Base-by-base conservation (phyloP, 2,888 invertebrate species). In the Tanypteryx hageni region DNA sequence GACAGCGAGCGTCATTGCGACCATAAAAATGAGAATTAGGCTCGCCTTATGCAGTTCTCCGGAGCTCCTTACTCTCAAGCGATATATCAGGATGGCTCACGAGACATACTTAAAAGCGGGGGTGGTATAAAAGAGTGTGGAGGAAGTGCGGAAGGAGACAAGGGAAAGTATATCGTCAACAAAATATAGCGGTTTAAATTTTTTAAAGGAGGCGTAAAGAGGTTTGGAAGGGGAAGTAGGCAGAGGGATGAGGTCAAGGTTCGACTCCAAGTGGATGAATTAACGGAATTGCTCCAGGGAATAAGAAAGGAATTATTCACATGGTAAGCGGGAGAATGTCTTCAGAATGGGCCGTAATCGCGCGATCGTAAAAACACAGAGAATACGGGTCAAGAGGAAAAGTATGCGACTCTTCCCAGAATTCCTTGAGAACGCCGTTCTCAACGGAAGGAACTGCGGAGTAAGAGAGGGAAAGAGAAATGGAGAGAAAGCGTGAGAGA, bases 271-370 rank as follows among this genome's bases (percentile, higher is more conserved):
- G 89, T 44, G 89, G 64, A 89, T 64, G 68, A 64, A 89, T 89
- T 89, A 89, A 89, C 64, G 64, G 89, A 89, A 89, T 89, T 58
- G 89, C 64, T 68, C 89, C 61, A 44, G 59, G 64, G 89, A 58
- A 85, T 61, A 61, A 86, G 68, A 61, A 89, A 18, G 44, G 44
- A 68, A 68, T 89, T 68, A 89, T 89, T 89, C 89, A 89, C 89
- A 89, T 64, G 89, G 89, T 58, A 85, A 57, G 85, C 44, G 56
- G 18, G 56, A 9, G 56, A 57, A 57, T 18, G 83, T 18, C 56
- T 57, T 64, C 61, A 68, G 68, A 22, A 68, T 18, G 76, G 76
- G 76, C 76, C 27, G 44, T 68, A 89, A 89, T 89, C 89, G 61
- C 89, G 22, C 44, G 89, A 68, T 89, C 89, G 89, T 89, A 89